Conservation (phyloP, 2,113 vertebrate species). For the Cromileptes altivelis region DNA sequence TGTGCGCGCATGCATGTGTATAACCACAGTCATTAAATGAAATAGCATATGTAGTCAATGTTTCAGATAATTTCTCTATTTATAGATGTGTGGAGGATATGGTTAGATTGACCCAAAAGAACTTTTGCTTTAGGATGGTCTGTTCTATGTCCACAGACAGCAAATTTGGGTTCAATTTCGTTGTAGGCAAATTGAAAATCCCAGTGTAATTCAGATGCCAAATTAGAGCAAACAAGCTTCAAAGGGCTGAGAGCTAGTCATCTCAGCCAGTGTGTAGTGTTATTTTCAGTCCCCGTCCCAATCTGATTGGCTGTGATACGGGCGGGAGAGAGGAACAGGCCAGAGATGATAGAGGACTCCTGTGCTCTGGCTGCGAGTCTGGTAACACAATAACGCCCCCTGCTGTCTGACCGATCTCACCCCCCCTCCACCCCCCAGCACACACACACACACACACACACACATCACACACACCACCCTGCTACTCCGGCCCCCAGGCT, state of each 20-base stretch:
- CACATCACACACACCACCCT: constrained; percentile 4
- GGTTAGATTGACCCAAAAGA: constrained; percentile 61
- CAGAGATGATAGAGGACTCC: constrained; percentile 43
- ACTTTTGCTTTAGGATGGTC: constrained; percentile 34
- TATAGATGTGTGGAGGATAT: constrained; percentile 69
- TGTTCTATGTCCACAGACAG: constrained; percentile 70
- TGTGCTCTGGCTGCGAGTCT: constrained; percentile 42
- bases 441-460: background rate
- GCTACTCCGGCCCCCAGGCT: constrained; percentile 12
- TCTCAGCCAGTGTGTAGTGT: constrained; percentile 37
- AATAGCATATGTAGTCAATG: constrained; percentile 69
- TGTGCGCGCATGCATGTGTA: constrained; percentile 12
- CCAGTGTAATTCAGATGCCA: constrained; percentile 58
- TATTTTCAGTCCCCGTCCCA: constrained; percentile 39
- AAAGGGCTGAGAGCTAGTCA: constrained; percentile 19
- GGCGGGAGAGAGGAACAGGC: constrained; percentile 22
- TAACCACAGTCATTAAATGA: constrained; percentile 72
- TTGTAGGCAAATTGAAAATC: constrained; percentile 58
- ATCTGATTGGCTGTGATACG: constrained; percentile 64
- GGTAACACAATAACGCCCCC: constrained; percentile 78
- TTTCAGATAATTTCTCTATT: constrained; percentile 68
- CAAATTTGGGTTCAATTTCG: constrained; percentile 46
- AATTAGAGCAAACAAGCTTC: constrained; percentile 71
- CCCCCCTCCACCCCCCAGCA: background rate
- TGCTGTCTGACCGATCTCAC: constrained; percentile 60